A percentile compares a stretch with the other conserved stretches of the same genome.
Evolutionary conservation across 1,140 invertebrate genomes (phyloP).

Genomic region (Parasteatoda tepidariorum): DNA sequence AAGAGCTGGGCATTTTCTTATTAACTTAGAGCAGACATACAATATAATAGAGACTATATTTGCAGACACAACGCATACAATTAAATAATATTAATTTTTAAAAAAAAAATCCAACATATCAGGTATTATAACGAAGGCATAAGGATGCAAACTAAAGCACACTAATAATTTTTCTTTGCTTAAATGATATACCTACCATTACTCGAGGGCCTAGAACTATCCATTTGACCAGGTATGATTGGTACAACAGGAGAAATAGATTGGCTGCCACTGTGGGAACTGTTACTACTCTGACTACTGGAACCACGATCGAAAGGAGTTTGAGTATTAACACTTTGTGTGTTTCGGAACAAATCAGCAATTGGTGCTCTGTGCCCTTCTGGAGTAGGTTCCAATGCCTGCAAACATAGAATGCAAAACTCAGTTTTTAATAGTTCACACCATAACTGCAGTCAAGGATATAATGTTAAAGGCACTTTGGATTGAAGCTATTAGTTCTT

Average conservation of each 20-base stretch:
- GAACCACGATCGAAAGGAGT: constrained; percentile 76
- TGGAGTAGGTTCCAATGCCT: constrained; percentile 74
- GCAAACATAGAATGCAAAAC: constrained; percentile 43
- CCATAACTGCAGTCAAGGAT: background rate
- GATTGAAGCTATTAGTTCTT: too few relatives aligned
- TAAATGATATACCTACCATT: constrained; percentile 63
- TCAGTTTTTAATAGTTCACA: background rate
- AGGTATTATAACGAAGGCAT: too few relatives aligned
- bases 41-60: too few relatives aligned
- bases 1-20: too few relatives aligned
- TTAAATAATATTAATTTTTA: too few relatives aligned
- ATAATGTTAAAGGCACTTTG: too few relatives aligned
- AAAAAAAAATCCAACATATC: too few relatives aligned
- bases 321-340: constrained; percentile 84
- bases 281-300: constrained; percentile 61
- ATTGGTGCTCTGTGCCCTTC: constrained; percentile 86
- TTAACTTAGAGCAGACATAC: too few relatives aligned
- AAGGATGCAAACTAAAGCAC: too few relatives aligned
- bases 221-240: constrained; percentile 73
- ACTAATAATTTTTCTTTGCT: too few relatives aligned
- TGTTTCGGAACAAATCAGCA: constrained; percentile 77
- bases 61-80: too few relatives aligned
- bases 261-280: constrained; percentile 64
- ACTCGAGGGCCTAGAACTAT: constrained; percentile 73
- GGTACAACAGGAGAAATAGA: constrained; percentile 72